These are phyloP conservation scores for Siphamia tubifer DNA, from an alignment of 2,113 vertebrate genomes.

Conservation along the genomic window DNA sequence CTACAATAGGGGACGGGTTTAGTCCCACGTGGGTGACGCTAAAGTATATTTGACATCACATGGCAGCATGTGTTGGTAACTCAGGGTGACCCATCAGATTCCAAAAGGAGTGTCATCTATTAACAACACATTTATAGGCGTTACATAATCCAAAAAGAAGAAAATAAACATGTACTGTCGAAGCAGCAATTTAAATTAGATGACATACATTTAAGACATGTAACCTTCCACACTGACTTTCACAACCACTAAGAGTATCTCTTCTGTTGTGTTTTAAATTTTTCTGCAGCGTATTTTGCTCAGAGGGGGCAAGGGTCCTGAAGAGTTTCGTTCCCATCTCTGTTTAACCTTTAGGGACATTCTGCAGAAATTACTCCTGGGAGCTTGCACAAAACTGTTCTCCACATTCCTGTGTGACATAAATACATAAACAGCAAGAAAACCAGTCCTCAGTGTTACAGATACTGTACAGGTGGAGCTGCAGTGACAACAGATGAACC, in stretches of 20 bases:
- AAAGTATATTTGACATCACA: too few species aligned
- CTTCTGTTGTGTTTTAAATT: conserved; percentile 44
- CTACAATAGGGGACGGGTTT: too few species aligned
- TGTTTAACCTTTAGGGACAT: conserved; percentile 45
- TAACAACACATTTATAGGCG: too few species aligned
- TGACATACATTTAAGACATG: conserved; percentile 18
- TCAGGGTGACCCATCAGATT: too few species aligned
- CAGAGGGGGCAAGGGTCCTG: conserved; percentile 29
- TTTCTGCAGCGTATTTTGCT: conserved; percentile 44
- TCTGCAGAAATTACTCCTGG: conserved; percentile 40
- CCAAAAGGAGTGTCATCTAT: too few species aligned
- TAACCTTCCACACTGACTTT: conserved; percentile 16
- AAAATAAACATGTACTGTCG: neutral
- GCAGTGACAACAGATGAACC: neutral
- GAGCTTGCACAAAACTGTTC: conserved; percentile 31
- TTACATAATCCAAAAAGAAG: too few species aligned
- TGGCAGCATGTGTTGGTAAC: too few species aligned
- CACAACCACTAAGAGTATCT: conserved; percentile 20
- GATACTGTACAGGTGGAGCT: neutral
- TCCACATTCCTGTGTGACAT: conserved; percentile 20
- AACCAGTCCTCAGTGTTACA: neutral
- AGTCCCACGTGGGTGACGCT: too few species aligned
- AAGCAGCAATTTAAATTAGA: neutral
- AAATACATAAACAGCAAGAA: conserved; percentile 41
- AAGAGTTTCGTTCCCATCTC: conserved; percentile 48